These are phyloP conservation scores for Leucosticte australis DNA, from an alignment of 2,113 vertebrate species.

Conservation along the genomic window DNA sequence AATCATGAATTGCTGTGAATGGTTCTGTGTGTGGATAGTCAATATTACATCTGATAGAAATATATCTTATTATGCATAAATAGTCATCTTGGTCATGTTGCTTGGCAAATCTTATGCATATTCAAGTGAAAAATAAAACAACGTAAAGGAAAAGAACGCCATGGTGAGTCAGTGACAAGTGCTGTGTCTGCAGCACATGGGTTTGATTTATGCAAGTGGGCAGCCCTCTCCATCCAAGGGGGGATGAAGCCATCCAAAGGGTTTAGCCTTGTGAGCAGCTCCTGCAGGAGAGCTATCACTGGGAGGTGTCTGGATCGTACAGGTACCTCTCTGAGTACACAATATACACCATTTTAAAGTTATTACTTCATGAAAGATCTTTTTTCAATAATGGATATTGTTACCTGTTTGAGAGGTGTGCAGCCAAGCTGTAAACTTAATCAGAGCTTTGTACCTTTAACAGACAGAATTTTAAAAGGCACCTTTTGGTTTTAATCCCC, in stretches of 20 bases:
- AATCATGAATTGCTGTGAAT: background rate
- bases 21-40: background rate
- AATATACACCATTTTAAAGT: accelerated
- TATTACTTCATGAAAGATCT: background rate
- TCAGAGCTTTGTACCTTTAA: background rate
- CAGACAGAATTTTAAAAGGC: background rate
- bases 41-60: background rate
- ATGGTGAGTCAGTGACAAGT: background rate
- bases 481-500: background rate
- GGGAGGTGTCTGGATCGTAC: background rate
- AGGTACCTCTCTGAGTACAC: background rate
- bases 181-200: background rate
- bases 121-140: background rate
- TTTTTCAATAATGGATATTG: background rate
- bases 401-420: background rate
- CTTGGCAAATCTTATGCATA: background rate
- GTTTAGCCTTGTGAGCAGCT: background rate
- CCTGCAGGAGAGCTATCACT: accelerated
- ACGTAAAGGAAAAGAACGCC: background rate
- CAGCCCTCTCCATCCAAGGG: no score
- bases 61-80: background rate
- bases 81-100: background rate
- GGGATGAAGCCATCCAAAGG: background rate
- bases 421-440: background rate
- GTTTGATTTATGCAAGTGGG: background rate